Percentiles rank a stretch among this genome's conserved stretches.
phyloP scores from a whole-genome alignment of 1,140 invertebrate species.

The Homalodisca vitripennis region DNA sequence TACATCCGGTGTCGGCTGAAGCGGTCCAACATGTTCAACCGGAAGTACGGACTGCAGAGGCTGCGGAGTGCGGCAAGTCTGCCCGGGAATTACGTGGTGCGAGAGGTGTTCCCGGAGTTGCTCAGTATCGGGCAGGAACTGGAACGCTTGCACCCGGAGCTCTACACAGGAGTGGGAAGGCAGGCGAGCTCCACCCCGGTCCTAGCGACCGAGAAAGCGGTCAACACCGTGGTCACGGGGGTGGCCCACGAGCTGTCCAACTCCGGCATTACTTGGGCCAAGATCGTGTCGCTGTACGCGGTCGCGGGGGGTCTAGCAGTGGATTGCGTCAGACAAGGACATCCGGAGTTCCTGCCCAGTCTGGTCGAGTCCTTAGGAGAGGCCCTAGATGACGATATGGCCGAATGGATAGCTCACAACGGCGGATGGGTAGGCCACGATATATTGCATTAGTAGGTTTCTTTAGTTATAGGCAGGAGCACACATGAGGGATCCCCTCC shows the following conservation, averaged over 20 bases:
- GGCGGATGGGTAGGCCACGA: conserved; percentile 76
- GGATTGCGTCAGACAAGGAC: conserved; percentile 65
- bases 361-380: conserved; percentile 60
- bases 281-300: conserved; percentile 63
- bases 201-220: conserved; percentile 55
- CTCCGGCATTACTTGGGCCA: conserved; percentile 37
- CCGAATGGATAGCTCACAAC: conserved; percentile 65
- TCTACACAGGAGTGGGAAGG: conserved; percentile 41
- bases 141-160: conserved; percentile 64
- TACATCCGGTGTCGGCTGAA: conserved; percentile 56
- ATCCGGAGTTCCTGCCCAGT: conserved; percentile 61
- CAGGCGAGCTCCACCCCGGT: conserved; percentile 49
- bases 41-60: conserved; percentile 67
- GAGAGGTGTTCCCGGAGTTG: conserved; percentile 60
- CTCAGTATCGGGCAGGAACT: conserved; percentile 58
- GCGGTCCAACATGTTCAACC: conserved; percentile 61
- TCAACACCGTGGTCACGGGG: conserved; percentile 52
- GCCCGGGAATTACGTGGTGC: conserved; percentile 48
- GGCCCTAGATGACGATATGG: conserved; percentile 64
- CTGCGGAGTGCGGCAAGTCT: conserved; percentile 60
- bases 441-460: too few relatives aligned
- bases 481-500: too few relatives aligned
- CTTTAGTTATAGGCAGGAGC: too few relatives aligned
- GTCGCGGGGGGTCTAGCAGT: conserved; percentile 67
- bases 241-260: conserved; percentile 48